Conservation (phyloP, 2,888 invertebrate genomes). For the Perdita meconis region DNA sequence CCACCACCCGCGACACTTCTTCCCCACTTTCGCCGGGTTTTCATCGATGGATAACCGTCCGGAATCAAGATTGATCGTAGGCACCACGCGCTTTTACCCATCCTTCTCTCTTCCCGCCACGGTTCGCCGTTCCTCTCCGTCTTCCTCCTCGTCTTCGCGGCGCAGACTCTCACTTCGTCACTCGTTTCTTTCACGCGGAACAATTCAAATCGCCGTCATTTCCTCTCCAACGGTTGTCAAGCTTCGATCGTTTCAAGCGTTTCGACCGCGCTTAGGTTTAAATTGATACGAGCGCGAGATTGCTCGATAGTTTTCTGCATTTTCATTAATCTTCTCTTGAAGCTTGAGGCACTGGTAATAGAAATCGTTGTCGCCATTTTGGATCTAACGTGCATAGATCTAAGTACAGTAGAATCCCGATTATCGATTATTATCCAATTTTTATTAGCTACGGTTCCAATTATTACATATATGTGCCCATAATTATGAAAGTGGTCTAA, state of each 20-base stretch:
- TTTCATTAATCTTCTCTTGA: too few species aligned
- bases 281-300: too few species aligned
- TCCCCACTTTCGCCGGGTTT: constrained; percentile 81
- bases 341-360: too few species aligned
- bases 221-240: constrained; percentile 19
- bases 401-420: too few species aligned
- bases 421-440: too few species aligned
- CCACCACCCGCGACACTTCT: constrained; percentile 76
- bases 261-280: too few species aligned
- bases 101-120: constrained; percentile 41
- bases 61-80: constrained; percentile 65
- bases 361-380: too few species aligned
- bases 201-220: constrained; percentile 39
- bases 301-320: too few species aligned
- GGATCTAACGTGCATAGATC: too few species aligned
- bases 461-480: too few species aligned
- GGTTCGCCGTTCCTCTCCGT: constrained; percentile 3
- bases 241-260: constrained; percentile 8
- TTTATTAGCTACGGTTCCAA: too few species aligned
- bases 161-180: constrained; percentile 56
- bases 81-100: constrained; percentile 53
- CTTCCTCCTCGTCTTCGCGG: constrained; percentile 33
- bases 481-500: too few species aligned
- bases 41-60: constrained; percentile 71
- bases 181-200: constrained; percentile 48